A percentile compares a stretch with the other conserved stretches of the same genome.
These are phyloP conservation scores for Leucophenga maculata DNA, from an alignment of 2,888 invertebrate genomes.

Conservation along the genomic window DNA sequence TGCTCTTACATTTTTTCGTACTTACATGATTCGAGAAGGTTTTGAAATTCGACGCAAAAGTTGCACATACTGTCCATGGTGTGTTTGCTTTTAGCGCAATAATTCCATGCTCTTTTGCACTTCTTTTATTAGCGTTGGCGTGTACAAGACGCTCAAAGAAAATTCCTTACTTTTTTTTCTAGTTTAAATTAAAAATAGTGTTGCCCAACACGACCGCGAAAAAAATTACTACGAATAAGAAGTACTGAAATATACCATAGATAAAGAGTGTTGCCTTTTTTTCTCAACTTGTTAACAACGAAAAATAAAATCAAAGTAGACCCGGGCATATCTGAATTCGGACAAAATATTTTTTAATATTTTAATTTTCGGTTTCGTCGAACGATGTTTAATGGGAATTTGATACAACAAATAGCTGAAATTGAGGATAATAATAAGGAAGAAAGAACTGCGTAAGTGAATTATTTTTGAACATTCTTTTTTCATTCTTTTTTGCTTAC, in stretches of 20 bases:
- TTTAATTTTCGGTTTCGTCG: background rate
- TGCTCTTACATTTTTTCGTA: slow-evolving; percentile 45
- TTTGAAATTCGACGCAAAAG: slow-evolving; percentile 94
- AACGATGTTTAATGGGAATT: background rate
- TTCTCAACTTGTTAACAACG: no score
- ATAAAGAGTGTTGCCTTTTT: no score
- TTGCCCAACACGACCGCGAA: no score
- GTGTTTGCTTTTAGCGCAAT: slow-evolving; percentile 43
- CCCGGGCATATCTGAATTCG: no score
- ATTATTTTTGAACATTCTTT: background rate
- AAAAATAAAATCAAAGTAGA: no score
- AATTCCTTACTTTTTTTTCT: no score
- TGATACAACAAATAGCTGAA: background rate
- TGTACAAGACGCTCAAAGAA: no score
- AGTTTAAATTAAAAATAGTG: no score
- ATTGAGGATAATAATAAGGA: background rate
- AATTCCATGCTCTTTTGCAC: slow-evolving; percentile 48
- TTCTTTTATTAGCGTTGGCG: background rate
- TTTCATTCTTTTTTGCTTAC: background rate
- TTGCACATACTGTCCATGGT: slow-evolving; percentile 83
- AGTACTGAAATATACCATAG: no score
- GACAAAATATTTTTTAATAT: background rate
- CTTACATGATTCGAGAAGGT: slow-evolving; percentile 90
- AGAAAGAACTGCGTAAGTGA: slow-evolving; percentile 34
- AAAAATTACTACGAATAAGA: no score